Evolutionary conservation across 2,113 vertebrate genomes (phyloP).

Genomic region (Lamprologus speciosus): DNA sequence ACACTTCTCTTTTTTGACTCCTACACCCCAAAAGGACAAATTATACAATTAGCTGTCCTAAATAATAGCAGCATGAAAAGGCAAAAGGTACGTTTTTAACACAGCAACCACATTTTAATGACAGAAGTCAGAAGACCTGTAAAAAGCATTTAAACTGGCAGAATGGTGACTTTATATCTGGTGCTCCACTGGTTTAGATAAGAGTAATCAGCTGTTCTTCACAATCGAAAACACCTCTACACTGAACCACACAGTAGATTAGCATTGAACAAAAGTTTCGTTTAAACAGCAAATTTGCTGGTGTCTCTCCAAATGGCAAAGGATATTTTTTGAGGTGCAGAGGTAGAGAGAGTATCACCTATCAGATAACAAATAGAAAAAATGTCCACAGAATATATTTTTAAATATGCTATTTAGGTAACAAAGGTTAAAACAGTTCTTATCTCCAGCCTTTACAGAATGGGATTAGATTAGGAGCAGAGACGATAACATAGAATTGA

Average conservation of each 20-base stretch:
- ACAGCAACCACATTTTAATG: background rate
- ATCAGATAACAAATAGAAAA: background rate
- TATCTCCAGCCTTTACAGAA: background rate
- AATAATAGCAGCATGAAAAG: background rate
- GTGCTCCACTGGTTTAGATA: background rate
- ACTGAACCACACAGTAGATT: background rate
- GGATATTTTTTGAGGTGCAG: background rate
- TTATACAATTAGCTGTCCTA: background rate
- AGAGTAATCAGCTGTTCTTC: background rate
- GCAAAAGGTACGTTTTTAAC: background rate
- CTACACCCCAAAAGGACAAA: background rate
- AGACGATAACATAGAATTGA: background rate
- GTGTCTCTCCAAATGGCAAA: background rate
- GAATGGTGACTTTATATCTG: background rate
- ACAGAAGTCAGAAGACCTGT: background rate
- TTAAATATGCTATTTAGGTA: background rate
- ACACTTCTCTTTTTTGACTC: background rate
- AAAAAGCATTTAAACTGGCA: background rate
- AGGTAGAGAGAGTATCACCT: background rate
- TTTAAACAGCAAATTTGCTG: background rate
- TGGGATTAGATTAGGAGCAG: background rate
- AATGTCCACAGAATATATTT: background rate
- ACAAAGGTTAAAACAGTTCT: background rate
- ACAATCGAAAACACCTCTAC: background rate
- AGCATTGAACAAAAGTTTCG: background rate